phyloP scores from a whole-genome alignment of 2,888 invertebrate species.

The Euclidia mi region DNA sequence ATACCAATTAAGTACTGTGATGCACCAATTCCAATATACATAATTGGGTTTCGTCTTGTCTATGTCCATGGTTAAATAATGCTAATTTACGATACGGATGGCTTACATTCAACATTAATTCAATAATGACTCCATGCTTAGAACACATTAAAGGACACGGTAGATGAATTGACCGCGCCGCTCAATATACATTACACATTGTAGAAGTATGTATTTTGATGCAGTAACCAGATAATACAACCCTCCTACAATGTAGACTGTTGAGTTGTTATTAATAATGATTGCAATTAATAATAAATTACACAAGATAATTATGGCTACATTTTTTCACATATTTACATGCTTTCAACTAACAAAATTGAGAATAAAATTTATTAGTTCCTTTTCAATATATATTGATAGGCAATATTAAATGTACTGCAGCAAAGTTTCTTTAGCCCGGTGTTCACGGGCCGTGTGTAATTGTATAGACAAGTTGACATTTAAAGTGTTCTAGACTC shows the following conservation, averaged over 20 bases:
- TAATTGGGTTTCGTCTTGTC: slow-evolving; percentile 63
- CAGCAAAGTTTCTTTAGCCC: slow-evolving; percentile 19
- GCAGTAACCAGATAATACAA: slow-evolving; percentile 25
- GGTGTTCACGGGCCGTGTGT: slow-evolving; percentile 34
- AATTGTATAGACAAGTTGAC: slow-evolving; percentile 51
- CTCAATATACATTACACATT: slow-evolving; percentile 46
- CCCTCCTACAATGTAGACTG: slow-evolving; percentile 8
- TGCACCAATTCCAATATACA: slow-evolving; percentile 50
- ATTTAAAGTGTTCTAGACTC: slow-evolving; percentile 63
- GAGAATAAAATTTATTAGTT: neutral
- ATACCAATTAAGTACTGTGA: slow-evolving; percentile 54
- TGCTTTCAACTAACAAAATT: slow-evolving; percentile 2
- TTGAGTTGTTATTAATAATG: slow-evolving; percentile 23
- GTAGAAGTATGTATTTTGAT: slow-evolving; percentile 27
- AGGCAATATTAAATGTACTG: too few species aligned
- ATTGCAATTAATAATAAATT: slow-evolving; percentile 2
- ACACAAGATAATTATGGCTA: slow-evolving; percentile 8
- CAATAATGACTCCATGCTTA: slow-evolving; percentile 39
- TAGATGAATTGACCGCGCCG: slow-evolving; percentile 30
- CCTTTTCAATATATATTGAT: neutral
- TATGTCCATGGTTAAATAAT: slow-evolving; percentile 55
- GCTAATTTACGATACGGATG: slow-evolving; percentile 46
- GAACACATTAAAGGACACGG: slow-evolving; percentile 39
- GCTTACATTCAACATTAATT: slow-evolving; percentile 41
- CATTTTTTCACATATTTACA: slow-evolving; percentile 6